These are phyloP conservation scores for Cryptocheilus praepositus DNA, from an alignment of 2,888 invertebrate genomes.

Conservation along the genomic window DNA sequence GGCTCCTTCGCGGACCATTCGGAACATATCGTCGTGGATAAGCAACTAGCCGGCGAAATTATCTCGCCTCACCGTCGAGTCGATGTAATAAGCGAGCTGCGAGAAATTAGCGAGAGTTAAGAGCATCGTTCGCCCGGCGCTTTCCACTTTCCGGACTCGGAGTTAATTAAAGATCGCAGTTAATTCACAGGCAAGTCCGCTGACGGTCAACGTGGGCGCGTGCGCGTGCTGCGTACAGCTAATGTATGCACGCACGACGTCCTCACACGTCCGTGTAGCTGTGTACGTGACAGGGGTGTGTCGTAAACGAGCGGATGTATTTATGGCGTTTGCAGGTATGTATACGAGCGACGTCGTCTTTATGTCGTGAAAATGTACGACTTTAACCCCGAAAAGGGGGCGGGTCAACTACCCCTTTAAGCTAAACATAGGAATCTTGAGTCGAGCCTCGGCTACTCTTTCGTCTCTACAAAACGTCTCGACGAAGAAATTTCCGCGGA, in stretches of 20 bases:
- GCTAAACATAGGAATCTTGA: too few relatives aligned
- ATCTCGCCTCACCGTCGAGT: too few relatives aligned
- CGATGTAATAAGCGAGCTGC: too few relatives aligned
- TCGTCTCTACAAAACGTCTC: too few relatives aligned
- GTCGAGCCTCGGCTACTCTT: too few relatives aligned
- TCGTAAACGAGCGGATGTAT: conserved; percentile 4
- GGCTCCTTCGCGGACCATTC: too few relatives aligned
- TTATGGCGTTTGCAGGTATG: neutral
- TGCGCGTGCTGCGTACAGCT: too few relatives aligned
- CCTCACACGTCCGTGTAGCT: neutral
- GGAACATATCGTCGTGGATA: too few relatives aligned
- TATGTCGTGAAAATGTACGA: neutral
- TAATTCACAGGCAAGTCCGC: conserved; percentile 2
- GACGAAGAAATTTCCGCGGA: too few relatives aligned
- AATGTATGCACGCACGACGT: neutral
- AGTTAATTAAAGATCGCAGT: conserved; percentile 10
- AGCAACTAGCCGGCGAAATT: too few relatives aligned
- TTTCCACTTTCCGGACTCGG: neutral
- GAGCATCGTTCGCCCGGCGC: neutral
- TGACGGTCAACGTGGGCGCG: neutral
- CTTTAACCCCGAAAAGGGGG: neutral
- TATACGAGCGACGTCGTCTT: conserved; percentile 1
- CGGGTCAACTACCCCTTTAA: conserved; percentile 4
- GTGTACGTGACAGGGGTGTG: neutral
- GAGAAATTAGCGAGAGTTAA: conserved; percentile 11